These are phyloP conservation scores for Esox lucius DNA, from an alignment of 2,797 vertebrate genomes.

Conservation along the genomic window DNA sequence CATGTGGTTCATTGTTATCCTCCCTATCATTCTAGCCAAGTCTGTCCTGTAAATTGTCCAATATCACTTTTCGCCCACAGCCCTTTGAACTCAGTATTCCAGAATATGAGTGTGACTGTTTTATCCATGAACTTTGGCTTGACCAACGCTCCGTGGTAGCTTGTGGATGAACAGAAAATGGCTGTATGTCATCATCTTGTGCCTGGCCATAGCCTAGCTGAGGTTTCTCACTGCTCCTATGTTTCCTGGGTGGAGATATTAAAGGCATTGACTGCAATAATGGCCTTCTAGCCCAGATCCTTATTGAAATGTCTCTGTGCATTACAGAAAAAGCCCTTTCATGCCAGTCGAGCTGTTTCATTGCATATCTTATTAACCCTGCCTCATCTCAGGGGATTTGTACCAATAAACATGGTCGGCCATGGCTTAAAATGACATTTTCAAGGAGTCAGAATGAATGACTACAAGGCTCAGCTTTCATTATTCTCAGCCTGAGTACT, in stretches of 20 bases:
- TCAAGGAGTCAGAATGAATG: neutral
- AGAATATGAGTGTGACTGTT: neutral
- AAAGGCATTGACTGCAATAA: constrained; percentile 76
- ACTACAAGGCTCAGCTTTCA: neutral
- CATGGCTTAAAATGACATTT: constrained; percentile 36
- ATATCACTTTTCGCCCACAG: neutral
- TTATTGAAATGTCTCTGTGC: constrained; percentile 39
- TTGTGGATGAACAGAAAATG: neutral
- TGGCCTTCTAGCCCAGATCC: constrained; percentile 59
- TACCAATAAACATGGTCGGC: constrained; percentile 84
- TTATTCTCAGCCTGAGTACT: neutral
- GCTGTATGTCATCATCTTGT: neutral
- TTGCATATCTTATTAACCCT: constrained; percentile 71
- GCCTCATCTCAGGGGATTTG: constrained; percentile 75
- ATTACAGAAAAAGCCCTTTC: constrained; percentile 70
- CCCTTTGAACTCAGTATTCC: neutral
- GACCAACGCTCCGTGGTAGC: neutral
- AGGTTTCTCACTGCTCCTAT: neutral
- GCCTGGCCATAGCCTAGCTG: neutral
- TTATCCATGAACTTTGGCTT: neutral
- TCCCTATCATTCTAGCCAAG: constrained; percentile 24
- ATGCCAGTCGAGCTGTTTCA: constrained; percentile 59
- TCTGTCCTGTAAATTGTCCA: neutral
- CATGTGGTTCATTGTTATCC: constrained; percentile 30
- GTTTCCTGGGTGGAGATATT: constrained; percentile 70